These are phyloP conservation scores for Sphaerophoria rueppellii DNA, from an alignment of 2,888 invertebrate genomes.

Conservation along the genomic window DNA sequence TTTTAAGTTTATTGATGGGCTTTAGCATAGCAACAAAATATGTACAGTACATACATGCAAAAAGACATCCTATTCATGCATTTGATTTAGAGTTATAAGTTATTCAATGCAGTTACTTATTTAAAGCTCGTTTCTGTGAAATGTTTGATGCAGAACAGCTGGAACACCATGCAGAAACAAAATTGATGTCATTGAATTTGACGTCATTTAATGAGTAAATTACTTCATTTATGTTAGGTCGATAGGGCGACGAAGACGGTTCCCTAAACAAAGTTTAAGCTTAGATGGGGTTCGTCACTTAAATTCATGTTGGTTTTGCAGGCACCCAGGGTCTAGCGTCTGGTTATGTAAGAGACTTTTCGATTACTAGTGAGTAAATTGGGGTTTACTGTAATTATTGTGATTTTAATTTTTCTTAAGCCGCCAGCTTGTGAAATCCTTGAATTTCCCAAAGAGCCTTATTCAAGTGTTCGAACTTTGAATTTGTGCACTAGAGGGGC, in stretches of 20 bases:
- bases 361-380: neutral
- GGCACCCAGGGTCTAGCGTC: too few relatives aligned
- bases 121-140: constrained; percentile 31
- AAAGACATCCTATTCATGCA: constrained; percentile 10
- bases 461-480: too few relatives aligned
- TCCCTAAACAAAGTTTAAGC: neutral
- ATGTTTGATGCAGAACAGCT: constrained; percentile 3
- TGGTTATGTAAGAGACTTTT: too few relatives aligned
- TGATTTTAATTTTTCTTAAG: too few relatives aligned
- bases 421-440: too few relatives aligned
- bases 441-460: too few relatives aligned
- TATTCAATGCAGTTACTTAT: constrained; percentile 61
- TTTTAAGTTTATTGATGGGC: neutral
- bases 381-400: constrained; percentile 22
- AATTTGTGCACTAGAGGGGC: too few relatives aligned
- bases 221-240: neutral
- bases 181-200: constrained; percentile 20
- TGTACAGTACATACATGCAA: neutral
- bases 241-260: constrained; percentile 36
- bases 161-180: constrained; percentile 3
- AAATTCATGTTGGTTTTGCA: neutral
- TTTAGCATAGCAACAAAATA: constrained; percentile 7
- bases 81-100: constrained; percentile 29
- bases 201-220: constrained; percentile 26
- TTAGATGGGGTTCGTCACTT: constrained; percentile 6